A percentile compares a stretch with the other conserved stretches of the same genome.
These are phyloP conservation scores for Columba livia DNA, from an alignment of 2,113 vertebrate species.

Conservation along the genomic window DNA sequence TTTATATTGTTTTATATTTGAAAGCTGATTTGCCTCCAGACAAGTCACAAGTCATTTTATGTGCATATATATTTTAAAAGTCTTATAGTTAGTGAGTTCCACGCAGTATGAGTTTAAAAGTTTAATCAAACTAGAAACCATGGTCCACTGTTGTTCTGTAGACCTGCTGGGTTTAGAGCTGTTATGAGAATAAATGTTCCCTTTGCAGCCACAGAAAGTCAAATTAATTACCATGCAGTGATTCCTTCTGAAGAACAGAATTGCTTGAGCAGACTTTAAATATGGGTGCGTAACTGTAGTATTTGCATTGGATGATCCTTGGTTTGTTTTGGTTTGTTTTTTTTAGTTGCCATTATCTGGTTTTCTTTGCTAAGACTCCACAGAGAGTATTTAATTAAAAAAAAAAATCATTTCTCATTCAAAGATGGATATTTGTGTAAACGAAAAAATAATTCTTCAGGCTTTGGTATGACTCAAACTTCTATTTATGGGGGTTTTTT, in stretches of 20 bases:
- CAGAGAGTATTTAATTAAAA: not conserved
- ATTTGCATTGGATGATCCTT: not conserved
- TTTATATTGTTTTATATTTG: not conserved
- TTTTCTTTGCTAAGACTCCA: not conserved
- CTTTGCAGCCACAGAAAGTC: not conserved
- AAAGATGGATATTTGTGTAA: not conserved
- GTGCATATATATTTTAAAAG: not conserved
- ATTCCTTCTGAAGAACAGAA: not conserved
- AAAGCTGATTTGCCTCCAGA: conserved; percentile 27
- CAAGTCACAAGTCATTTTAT: not conserved
- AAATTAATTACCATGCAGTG: conserved; percentile 12
- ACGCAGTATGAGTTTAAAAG: not conserved
- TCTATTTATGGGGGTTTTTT: not conserved
- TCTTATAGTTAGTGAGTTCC: not conserved
- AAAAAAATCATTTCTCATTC: not conserved
- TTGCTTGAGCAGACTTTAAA: not conserved
- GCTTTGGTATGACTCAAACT: not conserved
- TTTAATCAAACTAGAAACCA: conserved; percentile 39
- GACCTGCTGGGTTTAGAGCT: conserved; percentile 9
- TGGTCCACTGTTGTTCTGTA: not conserved
- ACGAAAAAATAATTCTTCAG: not conserved
- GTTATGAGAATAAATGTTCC: not conserved
- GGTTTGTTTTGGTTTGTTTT: accelerated
- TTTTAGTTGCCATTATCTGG: not conserved
- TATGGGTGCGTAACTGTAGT: not conserved